Conservation (phyloP, 2,113 vertebrate species). For the Bucco capensis region DNA sequence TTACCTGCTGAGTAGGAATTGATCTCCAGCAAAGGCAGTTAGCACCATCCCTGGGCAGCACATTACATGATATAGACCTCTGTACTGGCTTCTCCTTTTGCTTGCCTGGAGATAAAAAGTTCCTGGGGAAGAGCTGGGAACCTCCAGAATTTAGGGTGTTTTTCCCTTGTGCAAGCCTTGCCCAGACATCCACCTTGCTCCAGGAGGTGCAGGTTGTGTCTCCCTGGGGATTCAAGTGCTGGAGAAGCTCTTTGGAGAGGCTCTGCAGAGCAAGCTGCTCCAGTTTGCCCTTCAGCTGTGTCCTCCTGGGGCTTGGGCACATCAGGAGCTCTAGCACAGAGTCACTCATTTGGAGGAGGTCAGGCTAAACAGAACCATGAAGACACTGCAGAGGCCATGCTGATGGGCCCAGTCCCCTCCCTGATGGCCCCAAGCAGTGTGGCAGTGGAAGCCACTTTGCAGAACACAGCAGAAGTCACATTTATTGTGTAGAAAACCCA, state of each 20-base stretch:
- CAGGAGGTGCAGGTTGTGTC: neutral
- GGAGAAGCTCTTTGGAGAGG: neutral
- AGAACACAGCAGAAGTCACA: neutral
- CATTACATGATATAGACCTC: fast-evolving
- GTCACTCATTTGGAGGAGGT: neutral
- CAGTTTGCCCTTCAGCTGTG: fast-evolving
- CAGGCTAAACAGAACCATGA: fast-evolving
- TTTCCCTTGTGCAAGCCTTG: neutral
- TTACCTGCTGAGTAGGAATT: neutral
- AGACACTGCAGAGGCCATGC: too few species aligned
- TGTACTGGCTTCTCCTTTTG: neutral
- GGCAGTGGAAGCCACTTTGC: neutral
- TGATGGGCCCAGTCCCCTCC: neutral
- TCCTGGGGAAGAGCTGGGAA: neutral
- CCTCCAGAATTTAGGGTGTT: neutral
- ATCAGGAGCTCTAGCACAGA: neutral
- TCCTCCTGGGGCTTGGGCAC: neutral
- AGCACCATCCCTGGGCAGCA: neutral
- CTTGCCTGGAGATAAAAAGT: neutral
- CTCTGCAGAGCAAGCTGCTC: neutral
- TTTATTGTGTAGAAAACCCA: neutral
- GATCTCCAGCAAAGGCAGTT: neutral
- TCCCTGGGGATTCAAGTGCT: neutral
- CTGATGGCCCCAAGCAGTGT: fast-evolving
- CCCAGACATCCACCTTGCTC: neutral